phyloP scores from a whole-genome alignment of 2,888 invertebrate species.

The Cerastis leucographa region DNA sequence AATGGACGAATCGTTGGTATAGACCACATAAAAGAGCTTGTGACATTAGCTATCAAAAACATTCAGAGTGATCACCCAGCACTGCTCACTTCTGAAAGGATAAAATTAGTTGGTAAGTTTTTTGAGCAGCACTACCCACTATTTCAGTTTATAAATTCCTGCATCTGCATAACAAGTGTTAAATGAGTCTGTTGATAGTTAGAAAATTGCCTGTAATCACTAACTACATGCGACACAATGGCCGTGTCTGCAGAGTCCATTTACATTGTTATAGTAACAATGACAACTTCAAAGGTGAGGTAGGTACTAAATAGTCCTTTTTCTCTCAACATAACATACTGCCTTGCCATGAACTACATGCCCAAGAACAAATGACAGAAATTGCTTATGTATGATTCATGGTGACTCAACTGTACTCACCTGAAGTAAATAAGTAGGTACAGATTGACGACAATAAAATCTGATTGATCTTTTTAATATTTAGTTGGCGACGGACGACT shows the following conservation, averaged over 20 bases:
- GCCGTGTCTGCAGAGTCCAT: too few relatives aligned
- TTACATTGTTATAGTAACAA: background rate
- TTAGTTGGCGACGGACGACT: slow-evolving; percentile 97
- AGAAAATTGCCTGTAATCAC: background rate
- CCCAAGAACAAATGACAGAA: background rate
- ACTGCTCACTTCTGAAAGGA: slow-evolving; percentile 92
- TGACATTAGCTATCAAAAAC: slow-evolving; percentile 94
- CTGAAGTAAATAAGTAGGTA: background rate
- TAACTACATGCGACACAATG: too few relatives aligned
- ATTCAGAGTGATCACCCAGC: slow-evolving; percentile 93
- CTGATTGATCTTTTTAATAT: slow-evolving; percentile 8
- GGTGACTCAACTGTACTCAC: background rate
- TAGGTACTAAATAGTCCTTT: background rate
- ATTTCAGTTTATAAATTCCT: background rate
- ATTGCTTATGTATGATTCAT: background rate
- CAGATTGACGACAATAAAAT: background rate
- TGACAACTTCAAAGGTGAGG: background rate
- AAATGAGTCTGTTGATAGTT: too few relatives aligned
- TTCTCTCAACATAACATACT: background rate
- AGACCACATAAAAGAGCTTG: slow-evolving; percentile 96
- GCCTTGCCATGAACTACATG: background rate
- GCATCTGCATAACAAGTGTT: background rate
- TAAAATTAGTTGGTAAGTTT: slow-evolving; percentile 93
- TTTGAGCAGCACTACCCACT: background rate
- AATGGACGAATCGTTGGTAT: slow-evolving; percentile 94